Evolutionary conservation across 2,797 vertebrate genomes (phyloP).

Genomic region (Rhinichthys osculus): DNA sequence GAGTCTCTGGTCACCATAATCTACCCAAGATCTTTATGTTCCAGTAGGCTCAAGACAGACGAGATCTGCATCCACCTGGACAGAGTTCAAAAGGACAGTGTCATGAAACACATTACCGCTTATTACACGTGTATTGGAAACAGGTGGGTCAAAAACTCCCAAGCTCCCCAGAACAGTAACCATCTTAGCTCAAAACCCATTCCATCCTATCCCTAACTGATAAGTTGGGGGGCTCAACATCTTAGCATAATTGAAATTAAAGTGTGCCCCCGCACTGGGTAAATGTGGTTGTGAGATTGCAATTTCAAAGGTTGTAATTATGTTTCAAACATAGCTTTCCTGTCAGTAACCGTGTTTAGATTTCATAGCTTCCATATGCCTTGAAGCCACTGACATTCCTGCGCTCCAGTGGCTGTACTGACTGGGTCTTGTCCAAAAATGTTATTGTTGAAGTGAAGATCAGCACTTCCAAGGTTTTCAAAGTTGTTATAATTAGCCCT

Average conservation of each 20-base stretch:
- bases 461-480: slow-evolving; percentile 57
- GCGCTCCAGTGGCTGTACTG: slow-evolving; percentile 50
- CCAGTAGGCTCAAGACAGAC: slow-evolving; percentile 33
- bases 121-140: slow-evolving; percentile 54
- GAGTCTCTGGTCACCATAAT: slow-evolving; percentile 2
- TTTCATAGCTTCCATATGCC: slow-evolving; percentile 45
- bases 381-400: slow-evolving; percentile 39
- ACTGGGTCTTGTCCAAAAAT: slow-evolving; percentile 32
- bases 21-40: slow-evolving; percentile 23
- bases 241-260: slow-evolving; percentile 10
- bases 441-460: slow-evolving; percentile 62
- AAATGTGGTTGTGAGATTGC: slow-evolving; percentile 18
- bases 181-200: neutral
- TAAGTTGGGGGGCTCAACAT: neutral
- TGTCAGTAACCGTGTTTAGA: slow-evolving; percentile 22
- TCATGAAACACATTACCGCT: slow-evolving; percentile 58
- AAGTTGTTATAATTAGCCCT: slow-evolving; percentile 64
- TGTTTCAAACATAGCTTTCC: slow-evolving; percentile 36
- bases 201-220: neutral
- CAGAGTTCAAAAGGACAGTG: slow-evolving; percentile 60
- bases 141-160: slow-evolving; percentile 56
- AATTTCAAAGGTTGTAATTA: slow-evolving; percentile 33
- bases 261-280: neutral
- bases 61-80: slow-evolving; percentile 48
- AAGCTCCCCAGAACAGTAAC: neutral